Percentiles rank a stretch among this genome's conserved stretches.
Conservation (phyloP, 2,888 invertebrate species). For the Protophormia terraenovae region DNA sequence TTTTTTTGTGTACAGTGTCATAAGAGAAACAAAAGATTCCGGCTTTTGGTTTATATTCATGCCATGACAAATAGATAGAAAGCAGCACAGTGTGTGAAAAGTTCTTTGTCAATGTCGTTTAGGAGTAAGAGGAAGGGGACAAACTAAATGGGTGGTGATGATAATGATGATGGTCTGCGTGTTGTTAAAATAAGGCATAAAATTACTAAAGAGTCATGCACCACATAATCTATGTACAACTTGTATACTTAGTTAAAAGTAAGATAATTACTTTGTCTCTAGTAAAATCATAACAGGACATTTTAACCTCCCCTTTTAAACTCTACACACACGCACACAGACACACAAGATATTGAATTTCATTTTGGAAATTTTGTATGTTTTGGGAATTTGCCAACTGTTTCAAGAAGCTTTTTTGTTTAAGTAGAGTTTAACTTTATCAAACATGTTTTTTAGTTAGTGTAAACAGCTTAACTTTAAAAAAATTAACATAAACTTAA, state of each 20-base stretch:
- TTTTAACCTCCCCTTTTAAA: neutral
- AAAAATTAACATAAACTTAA: conserved; percentile 42
- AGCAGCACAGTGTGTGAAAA: conserved; percentile 5
- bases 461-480: neutral
- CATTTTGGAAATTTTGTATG: neutral
- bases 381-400: neutral
- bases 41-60: conserved; percentile 44
- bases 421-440: neutral
- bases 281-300: conserved; percentile 9
- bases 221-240: no score
- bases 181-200: conserved; percentile 16
- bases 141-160: neutral
- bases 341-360: neutral
- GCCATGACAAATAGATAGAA: neutral
- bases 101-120: conserved; percentile 55
- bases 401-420: neutral
- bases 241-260: neutral
- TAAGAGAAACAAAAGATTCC: conserved; percentile 42
- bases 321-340: neutral
- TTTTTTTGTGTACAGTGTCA: conserved; percentile 28
- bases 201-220: conserved; percentile 40
- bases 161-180: no score
- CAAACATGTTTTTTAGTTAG: neutral
- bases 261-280: conserved; percentile 32
- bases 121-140: neutral